A percentile compares a stretch with the other conserved stretches of the same genome.
phyloP scores from a whole-genome alignment of 1,140 invertebrate genomes.

The Nautilus pompilius region DNA sequence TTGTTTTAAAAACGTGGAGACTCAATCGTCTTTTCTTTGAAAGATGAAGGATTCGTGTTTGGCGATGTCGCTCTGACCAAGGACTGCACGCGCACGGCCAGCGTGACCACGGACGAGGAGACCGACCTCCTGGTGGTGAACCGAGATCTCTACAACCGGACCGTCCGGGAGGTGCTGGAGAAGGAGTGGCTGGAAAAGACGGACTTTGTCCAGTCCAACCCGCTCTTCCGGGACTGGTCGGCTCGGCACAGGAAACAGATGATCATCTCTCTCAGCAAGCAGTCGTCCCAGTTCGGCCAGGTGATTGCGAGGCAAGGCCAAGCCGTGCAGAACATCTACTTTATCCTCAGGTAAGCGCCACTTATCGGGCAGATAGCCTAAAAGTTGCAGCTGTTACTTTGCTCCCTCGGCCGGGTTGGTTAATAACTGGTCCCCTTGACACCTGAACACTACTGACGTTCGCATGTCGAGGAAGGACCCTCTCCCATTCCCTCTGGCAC shows the following conservation, averaged over 20 bases:
- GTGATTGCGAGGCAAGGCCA: conserved; percentile 35
- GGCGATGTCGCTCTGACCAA: conserved; percentile 48
- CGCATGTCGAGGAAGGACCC: too few relatives aligned
- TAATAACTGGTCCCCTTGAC: background rate
- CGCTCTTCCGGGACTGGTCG: conserved; percentile 36
- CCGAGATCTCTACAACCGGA: conserved; percentile 41
- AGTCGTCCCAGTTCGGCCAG: conserved; percentile 32
- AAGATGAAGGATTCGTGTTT: conserved; percentile 44
- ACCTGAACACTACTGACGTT: too few relatives aligned
- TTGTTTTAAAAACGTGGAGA: too few relatives aligned
- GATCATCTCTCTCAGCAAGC: conserved; percentile 39
- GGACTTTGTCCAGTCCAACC: conserved; percentile 38
- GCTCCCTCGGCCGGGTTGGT: background rate
- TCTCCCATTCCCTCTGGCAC: too few relatives aligned
- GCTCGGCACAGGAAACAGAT: conserved; percentile 38
- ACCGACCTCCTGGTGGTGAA: conserved; percentile 46
- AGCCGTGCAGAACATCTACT: conserved; percentile 30
- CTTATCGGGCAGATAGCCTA: background rate
- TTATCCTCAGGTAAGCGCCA: conserved; percentile 36
- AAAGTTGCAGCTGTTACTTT: background rate
- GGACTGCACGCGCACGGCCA: conserved; percentile 46
- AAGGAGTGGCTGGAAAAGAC: conserved; percentile 40
- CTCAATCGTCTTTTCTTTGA: too few relatives aligned
- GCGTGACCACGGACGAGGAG: conserved; percentile 39
- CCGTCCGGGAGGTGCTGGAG: conserved; percentile 37